Conservation (phyloP, 2,113 vertebrate genomes). For the Steatornis caripensis region DNA sequence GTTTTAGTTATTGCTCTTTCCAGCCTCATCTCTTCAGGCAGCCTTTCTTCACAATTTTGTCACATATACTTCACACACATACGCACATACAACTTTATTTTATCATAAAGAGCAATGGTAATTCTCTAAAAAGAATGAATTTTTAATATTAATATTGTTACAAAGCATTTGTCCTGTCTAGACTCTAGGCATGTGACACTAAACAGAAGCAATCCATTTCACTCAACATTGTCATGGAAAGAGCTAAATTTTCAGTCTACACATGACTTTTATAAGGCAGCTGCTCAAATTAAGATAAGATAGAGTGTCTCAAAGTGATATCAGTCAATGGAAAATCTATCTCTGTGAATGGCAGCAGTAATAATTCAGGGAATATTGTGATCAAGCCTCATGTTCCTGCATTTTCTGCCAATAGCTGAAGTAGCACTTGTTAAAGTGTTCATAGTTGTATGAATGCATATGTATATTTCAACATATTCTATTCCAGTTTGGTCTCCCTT, state of each 20-base stretch:
- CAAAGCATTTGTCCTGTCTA: constrained; percentile 15
- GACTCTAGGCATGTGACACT: constrained; percentile 16
- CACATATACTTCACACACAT: background rate
- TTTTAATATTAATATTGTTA: constrained; percentile 49
- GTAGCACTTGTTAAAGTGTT: background rate
- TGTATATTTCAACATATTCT: background rate
- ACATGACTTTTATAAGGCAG: constrained; percentile 3
- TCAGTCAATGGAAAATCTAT: constrained; percentile 42
- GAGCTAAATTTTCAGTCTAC: constrained; percentile 34
- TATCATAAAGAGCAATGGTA: background rate
- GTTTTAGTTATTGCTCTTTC: background rate
- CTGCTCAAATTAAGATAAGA: constrained; percentile 39
- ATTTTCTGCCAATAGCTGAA: constrained; percentile 5
- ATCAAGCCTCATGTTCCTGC: background rate
- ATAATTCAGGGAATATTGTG: constrained; percentile 21
- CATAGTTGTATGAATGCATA: background rate
- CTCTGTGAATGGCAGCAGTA: constrained; percentile 10
- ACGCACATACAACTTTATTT: background rate
- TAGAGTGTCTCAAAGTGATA: constrained; percentile 4
- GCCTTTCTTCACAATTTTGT: background rate
- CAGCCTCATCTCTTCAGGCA: background rate
- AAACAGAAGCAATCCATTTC: constrained; percentile 32
- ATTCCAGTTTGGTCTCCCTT: background rate
- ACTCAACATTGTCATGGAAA: background rate
- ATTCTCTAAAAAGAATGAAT: background rate